Base-by-base conservation (phyloP, 2,888 invertebrate genomes). In the Graphium colonna region DNA sequence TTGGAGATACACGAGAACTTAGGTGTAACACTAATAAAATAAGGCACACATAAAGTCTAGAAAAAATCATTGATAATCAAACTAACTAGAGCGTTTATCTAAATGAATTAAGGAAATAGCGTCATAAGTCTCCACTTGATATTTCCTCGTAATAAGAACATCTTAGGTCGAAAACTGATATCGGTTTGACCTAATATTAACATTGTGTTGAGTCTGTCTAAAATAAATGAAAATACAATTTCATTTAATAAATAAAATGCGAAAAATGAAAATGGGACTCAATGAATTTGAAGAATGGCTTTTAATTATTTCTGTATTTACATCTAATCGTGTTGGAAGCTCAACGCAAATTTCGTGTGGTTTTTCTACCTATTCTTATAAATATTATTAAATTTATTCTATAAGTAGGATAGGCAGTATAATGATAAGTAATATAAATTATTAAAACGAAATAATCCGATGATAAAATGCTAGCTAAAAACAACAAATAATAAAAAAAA, bases 321-420 rank as follows among this genome's bases (percentile, higher is more conserved):
- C 90, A 90, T 81, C 90, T 90, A 90, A 88, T 86, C 87, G 85
- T 90, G 88, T 89, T 90, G 90, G 90, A 90, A 90, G 90, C 90
- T 90, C 90, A 90, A 90, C 89, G 89, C 83, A 87, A 89, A 89
- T 88, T 86, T 85, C 74, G 73, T 83, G 85, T 86, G 80, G 72
- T 76, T 81, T 68, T 68, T 73, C 76, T 82, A 79, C 75, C 70
- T 79, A 81, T 70, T 63, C 64, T 51, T 60, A 62, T 59, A 63
- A 55, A 57, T 67, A 66, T 57, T 65, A 60, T 67, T 64, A 68
- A 62, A 59, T 68, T 73, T 69, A 71, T 56, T 59, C 64, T 66
- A 65, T 58, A 65, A 70, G 69, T 69, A 63, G 60, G 65, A 63
- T 65, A 70, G 65, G 58, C 59, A 65, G 64, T 59, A 61, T 68